Evolutionary conservation across 2,113 vertebrate genomes (phyloP).

Genomic region (Rousettus leschenaultii): DNA sequence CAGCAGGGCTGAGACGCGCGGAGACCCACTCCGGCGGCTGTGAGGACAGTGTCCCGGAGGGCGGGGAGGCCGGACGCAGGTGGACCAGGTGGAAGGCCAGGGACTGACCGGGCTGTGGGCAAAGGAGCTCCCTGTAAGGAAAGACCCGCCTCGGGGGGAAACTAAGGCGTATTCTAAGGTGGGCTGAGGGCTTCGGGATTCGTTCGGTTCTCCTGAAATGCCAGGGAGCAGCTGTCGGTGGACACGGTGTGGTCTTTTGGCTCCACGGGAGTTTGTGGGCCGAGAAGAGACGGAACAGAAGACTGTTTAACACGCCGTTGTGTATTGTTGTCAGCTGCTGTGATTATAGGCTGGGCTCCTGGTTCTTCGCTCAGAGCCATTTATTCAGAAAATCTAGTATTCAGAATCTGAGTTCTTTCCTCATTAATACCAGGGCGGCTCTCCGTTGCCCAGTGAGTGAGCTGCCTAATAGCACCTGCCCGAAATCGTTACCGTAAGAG

Average conservation of each 20-base stretch:
- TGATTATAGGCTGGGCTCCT: slow-evolving; percentile 60
- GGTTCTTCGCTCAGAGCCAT: slow-evolving; percentile 47
- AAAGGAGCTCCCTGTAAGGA: neutral
- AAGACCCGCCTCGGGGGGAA: neutral
- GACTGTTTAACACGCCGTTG: slow-evolving; percentile 8
- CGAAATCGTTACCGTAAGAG: slow-evolving; percentile 69
- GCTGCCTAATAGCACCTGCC: slow-evolving; percentile 74
- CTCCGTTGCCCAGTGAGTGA: slow-evolving; percentile 66
- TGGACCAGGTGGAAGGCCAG: neutral
- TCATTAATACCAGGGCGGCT: slow-evolving; percentile 67
- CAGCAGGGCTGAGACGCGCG: accelerated
- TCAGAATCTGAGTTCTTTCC: slow-evolving; percentile 66
- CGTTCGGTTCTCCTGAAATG: neutral
- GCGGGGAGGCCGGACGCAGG: neutral
- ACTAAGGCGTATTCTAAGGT: neutral
- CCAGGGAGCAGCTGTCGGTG: neutral
- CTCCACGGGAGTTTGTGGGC: neutral
- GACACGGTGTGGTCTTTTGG: neutral
- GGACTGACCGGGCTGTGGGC: neutral
- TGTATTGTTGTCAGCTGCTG: slow-evolving; percentile 50
- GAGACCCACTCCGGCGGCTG: neutral
- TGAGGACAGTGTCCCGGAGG: neutral
- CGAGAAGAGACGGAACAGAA: neutral
- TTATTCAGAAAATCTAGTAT: slow-evolving; percentile 67
- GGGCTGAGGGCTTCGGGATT: neutral